Percentiles rank a stretch among this genome's conserved stretches.
These are phyloP conservation scores for Catharus ustulatus DNA, from an alignment of 2,797 vertebrate genomes.

Conservation along the genomic window DNA sequence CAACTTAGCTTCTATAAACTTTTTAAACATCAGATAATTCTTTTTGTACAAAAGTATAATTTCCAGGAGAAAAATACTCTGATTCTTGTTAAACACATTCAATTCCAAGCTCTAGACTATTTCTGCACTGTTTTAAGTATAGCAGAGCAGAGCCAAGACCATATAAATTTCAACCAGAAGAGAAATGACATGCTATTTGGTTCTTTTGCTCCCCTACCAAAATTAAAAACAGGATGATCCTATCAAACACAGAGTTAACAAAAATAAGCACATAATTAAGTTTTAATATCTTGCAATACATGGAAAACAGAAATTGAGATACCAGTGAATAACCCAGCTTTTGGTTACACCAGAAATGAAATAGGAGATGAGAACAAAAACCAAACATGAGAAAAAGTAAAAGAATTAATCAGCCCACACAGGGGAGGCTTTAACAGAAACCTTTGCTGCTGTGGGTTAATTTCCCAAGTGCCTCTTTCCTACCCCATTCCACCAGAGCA, in stretches of 20 bases:
- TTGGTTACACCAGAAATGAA: not conserved
- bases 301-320: not conserved
- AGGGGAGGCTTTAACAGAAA: not conserved
- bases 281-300: not conserved
- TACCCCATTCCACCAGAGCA: not conserved
- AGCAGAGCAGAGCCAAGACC: not conserved
- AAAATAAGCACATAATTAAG: not conserved
- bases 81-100: not conserved
- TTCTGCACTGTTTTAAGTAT: not conserved
- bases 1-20: not conserved
- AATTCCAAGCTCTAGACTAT: not conserved
- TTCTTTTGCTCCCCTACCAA: not conserved
- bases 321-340: not conserved
- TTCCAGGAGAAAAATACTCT: not conserved
- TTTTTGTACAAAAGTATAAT: not conserved
- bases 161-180: not conserved
- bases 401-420: not conserved
- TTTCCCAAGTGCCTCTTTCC: not conserved
- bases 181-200: not conserved
- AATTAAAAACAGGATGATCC: not conserved
- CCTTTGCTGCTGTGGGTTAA: not conserved
- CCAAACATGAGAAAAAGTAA: not conserved
- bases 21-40: not conserved
- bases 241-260: not conserved
- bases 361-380: not conserved